Evolutionary conservation across 2,888 invertebrate genomes (phyloP).

Genomic region (Zelleria hepariella): DNA sequence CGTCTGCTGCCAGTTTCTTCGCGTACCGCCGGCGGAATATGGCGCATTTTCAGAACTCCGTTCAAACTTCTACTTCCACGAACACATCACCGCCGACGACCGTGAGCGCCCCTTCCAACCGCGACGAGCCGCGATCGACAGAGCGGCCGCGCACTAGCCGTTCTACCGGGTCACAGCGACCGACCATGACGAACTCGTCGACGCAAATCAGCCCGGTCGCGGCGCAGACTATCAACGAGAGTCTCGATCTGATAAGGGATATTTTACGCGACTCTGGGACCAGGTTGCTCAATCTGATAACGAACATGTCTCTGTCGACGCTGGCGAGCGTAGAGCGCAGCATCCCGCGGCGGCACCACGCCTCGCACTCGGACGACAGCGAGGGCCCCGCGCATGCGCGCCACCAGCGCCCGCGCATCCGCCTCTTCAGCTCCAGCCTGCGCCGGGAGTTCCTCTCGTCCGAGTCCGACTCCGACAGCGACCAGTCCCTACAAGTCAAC

Average conservation of each 20-base stretch:
- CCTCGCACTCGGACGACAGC: slow-evolving; percentile 38
- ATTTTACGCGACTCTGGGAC: slow-evolving; percentile 63
- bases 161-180: slow-evolving; percentile 23
- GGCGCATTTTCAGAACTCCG: slow-evolving; percentile 5
- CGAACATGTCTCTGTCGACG: slow-evolving; percentile 57
- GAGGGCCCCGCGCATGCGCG: slow-evolving; percentile 23
- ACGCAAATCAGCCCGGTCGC: slow-evolving; percentile 49
- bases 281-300: slow-evolving; percentile 56
- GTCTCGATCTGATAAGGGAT: slow-evolving; percentile 58
- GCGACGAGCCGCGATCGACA: not conserved
- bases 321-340: slow-evolving; percentile 42
- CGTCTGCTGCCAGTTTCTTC: slow-evolving; percentile 24
- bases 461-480: slow-evolving; percentile 58
- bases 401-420: slow-evolving; percentile 28
- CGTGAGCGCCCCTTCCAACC: not conserved
- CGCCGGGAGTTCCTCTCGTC: slow-evolving; percentile 41
- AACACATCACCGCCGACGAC: not conserved
- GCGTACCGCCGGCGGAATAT: slow-evolving; percentile 30
- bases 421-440: slow-evolving; percentile 32
- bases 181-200: slow-evolving; percentile 38
- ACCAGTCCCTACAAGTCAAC: slow-evolving; percentile 52
- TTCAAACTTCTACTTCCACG: not conserved
- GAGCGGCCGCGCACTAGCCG: slow-evolving; percentile 17
- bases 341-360: slow-evolving; percentile 27
- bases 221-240: slow-evolving; percentile 57